A percentile compares a stretch with the other conserved stretches of the same genome.
These are phyloP conservation scores for Myiopsitta monachus DNA, from an alignment of 2,113 vertebrate species.

Conservation along the genomic window DNA sequence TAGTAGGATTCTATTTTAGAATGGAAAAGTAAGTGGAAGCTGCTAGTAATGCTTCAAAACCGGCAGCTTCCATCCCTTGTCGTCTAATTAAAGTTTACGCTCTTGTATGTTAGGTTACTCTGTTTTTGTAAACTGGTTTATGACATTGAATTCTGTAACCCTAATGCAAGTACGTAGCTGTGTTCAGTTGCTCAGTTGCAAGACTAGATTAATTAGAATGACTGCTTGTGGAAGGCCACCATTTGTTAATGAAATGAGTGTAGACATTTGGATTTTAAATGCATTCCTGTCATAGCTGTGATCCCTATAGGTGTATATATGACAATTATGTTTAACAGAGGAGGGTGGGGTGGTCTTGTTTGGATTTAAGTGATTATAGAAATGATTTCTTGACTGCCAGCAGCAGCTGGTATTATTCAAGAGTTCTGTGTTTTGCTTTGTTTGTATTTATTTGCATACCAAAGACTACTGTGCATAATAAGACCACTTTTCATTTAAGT, in stretches of 20 bases:
- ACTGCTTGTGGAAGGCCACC: background rate
- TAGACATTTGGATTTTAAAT: background rate
- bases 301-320: background rate
- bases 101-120: slow-evolving; percentile 4
- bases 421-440: slow-evolving; percentile 57
- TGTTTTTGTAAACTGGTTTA: slow-evolving; percentile 58
- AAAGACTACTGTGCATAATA: slow-evolving; percentile 73
- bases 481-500: slow-evolving; percentile 68
- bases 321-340: background rate
- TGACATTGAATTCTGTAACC: slow-evolving; percentile 61
- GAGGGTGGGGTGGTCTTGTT: background rate
- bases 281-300: background rate
- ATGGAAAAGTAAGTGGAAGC: background rate
- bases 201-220: slow-evolving; percentile 49
- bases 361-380: slow-evolving; percentile 21
- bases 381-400: slow-evolving; percentile 55
- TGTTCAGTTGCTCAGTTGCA: slow-evolving; percentile 6
- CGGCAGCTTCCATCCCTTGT: background rate
- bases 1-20: background rate
- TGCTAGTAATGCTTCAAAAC: slow-evolving; percentile 25
- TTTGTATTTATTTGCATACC: slow-evolving; percentile 76
- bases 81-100: background rate
- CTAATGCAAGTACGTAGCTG: slow-evolving; percentile 21
- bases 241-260: background rate
- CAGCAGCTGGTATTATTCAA: slow-evolving; percentile 69